A percentile compares a stretch with the other conserved stretches of the same genome.
phyloP scores from a whole-genome alignment of 2,113 vertebrate genomes.

The Protomyctophum bolini region DNA sequence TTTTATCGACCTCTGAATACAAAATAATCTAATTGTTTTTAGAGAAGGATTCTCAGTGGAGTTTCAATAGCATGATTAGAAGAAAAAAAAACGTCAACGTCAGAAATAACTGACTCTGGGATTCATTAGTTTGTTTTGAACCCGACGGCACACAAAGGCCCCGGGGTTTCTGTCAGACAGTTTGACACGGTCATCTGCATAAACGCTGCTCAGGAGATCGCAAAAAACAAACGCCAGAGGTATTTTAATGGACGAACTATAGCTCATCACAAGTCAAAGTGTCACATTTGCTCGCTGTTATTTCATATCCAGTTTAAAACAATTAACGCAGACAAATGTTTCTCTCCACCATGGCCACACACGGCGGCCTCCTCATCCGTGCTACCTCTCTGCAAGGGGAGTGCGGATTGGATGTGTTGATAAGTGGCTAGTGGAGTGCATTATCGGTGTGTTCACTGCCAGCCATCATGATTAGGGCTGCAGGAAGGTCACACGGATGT shows the following conservation, averaged over 20 bases:
- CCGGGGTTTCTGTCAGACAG: constrained; percentile 5
- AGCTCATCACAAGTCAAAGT: background rate
- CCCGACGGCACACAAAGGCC: constrained; percentile 2
- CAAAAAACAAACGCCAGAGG: background rate
- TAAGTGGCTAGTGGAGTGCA: constrained; percentile 74
- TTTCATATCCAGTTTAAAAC: constrained; percentile 47
- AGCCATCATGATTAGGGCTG: constrained; percentile 72
- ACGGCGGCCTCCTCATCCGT: constrained; percentile 17
- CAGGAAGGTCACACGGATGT: constrained; percentile 73
- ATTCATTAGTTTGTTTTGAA: background rate
- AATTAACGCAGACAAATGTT: constrained; percentile 16
- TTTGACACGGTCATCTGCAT: background rate
- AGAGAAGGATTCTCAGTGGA: background rate
- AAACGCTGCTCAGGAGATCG: background rate
- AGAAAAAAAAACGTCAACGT: background rate
- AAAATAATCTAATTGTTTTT: background rate
- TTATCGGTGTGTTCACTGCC: constrained; percentile 74
- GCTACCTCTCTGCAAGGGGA: constrained; percentile 62
- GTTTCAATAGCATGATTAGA: background rate
- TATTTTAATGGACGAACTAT: constrained; percentile 1
- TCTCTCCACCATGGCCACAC: constrained; percentile 2
- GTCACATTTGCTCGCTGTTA: constrained; percentile 8
- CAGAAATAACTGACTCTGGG: background rate
- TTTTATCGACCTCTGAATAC: no score
- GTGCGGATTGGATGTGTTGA: constrained; percentile 60